phyloP scores from a whole-genome alignment of 2,888 invertebrate genomes.

The Mechanitis messenoides region DNA sequence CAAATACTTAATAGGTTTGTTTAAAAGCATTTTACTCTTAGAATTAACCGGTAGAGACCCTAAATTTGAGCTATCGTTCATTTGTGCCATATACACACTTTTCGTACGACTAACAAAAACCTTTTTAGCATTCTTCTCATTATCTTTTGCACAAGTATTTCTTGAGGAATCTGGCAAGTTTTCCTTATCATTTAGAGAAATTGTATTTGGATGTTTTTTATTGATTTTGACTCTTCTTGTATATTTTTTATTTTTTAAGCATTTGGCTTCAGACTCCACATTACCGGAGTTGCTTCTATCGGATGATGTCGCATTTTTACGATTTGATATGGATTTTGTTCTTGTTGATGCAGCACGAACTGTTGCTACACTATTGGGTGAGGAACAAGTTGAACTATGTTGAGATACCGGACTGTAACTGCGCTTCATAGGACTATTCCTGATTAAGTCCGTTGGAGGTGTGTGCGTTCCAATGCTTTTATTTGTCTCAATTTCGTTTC shows the following conservation, averaged over 20 bases:
- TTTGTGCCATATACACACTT: constrained; percentile 44
- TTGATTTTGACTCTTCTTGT: constrained; percentile 39
- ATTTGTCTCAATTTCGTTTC: constrained; percentile 42
- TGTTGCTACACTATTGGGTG: constrained; percentile 56
- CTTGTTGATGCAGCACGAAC: constrained; percentile 43
- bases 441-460: constrained; percentile 22
- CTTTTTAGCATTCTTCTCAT: constrained; percentile 34
- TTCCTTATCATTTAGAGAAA: constrained; percentile 43
- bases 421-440: constrained; percentile 30
- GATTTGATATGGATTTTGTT: constrained; percentile 35
- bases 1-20: constrained; percentile 12
- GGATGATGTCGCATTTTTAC: constrained; percentile 41
- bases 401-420: constrained; percentile 38
- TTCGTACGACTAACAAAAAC: constrained; percentile 40
- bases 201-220: constrained; percentile 33
- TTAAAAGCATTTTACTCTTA: constrained; percentile 26
- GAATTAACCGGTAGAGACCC: constrained; percentile 35
- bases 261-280: constrained; percentile 43
- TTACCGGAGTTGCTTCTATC: constrained; percentile 40
- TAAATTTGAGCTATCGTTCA: constrained; percentile 37
- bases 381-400: constrained; percentile 59
- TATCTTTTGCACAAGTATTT: constrained; percentile 28
- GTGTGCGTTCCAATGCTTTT: constrained; percentile 14
- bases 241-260: constrained; percentile 41
- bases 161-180: constrained; percentile 51